These are phyloP conservation scores for Chironomus tentans DNA, from an alignment of 2,888 invertebrate genomes.

Conservation along the genomic window DNA sequence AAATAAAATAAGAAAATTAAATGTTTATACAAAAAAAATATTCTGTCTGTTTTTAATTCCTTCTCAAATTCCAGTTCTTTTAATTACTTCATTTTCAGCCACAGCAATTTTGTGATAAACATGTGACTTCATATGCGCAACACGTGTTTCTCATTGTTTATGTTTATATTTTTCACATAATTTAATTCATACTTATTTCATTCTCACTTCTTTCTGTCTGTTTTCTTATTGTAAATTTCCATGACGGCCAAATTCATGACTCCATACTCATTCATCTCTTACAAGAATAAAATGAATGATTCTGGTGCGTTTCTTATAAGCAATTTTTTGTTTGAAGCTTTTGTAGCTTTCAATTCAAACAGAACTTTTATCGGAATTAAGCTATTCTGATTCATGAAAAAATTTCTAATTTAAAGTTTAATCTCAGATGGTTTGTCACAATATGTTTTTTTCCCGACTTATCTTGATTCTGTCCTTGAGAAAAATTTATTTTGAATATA, in stretches of 20 bases:
- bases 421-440: too few relatives aligned
- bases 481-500: too few relatives aligned
- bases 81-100: neutral
- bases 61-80: neutral
- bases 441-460: too few relatives aligned
- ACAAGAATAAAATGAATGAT: neutral
- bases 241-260: neutral
- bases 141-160: neutral
- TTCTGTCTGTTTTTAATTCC: neutral
- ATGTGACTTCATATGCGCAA: neutral
- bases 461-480: too few relatives aligned
- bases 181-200: neutral
- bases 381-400: too few relatives aligned
- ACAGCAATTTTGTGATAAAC: neutral
- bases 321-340: neutral
- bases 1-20: constrained; percentile 22
- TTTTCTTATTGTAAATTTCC: too few relatives aligned
- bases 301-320: neutral
- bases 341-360: neutral
- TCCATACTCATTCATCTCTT: neutral
- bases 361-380: too few relatives aligned
- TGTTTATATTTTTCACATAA: neutral
- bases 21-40: neutral
- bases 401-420: too few relatives aligned
- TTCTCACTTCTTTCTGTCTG: neutral